Evolutionary conservation across 2,113 vertebrate genomes (phyloP), one percentile per base, ranked within the genome.

Genomic region (Tenrec ecaudatus): DNA sequence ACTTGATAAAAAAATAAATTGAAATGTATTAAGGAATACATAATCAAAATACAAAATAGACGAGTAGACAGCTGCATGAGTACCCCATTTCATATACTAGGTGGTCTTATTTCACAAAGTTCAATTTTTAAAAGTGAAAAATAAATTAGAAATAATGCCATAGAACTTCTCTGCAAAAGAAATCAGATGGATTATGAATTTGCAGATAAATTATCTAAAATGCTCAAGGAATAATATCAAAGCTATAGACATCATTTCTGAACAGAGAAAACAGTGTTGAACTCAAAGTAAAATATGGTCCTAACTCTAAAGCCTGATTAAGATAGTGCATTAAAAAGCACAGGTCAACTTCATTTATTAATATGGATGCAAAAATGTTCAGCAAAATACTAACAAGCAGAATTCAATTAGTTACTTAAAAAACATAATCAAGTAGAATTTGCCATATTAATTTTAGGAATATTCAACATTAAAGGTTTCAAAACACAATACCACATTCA

Each of bases 181-280:
- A 90, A 81, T 23, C 22, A 86, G 20, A 95, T 31, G 25, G 23
- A 86, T 31, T 93, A 69, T 79, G 17, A 76, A 8, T 75, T 88
- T 64, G 89, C 75, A 92, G 17, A 76, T 47, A 84, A 91, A 86
- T 81, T 91, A 82, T 81, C 71, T 89, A 82, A 92, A 92, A 85
- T 90, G 25, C 64, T 80, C 40, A 91, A 4, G n/a, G 20, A 85
- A 82, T 33, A 91, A 38, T 82, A 68, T 68, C 53, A 62, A 47
- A 69, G n/a, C 27, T 79, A 86, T 66, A 66, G 76, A 62, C 95
- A 82, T 10, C n/a, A 92, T 25, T 82, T 93, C 66, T 88, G n/a
- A 82, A 89, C n/a, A 83, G 10, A 88, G 22, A 33, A 69, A 87
- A 88, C 92, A 90, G 87, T 60, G 5, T 84, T 64, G 91, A 92